phyloP scores from a whole-genome alignment of 1,140 invertebrate genomes.

The Gryllus bimaculatus region DNA sequence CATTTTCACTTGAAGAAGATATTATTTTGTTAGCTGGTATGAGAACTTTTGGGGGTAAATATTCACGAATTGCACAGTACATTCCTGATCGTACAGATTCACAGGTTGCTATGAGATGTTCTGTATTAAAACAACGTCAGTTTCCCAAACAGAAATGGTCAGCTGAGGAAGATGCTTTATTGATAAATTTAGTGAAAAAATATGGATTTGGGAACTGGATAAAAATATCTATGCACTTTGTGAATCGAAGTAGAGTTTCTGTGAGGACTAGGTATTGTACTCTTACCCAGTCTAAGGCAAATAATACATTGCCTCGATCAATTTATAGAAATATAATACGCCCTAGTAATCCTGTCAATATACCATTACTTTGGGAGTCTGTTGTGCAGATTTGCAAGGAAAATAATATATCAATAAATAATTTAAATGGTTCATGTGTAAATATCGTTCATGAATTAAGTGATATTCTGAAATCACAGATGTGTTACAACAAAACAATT shows the following conservation, averaged over 20 bases:
- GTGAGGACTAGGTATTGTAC: background rate
- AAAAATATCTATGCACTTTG: background rate
- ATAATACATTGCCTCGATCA: too few relatives aligned
- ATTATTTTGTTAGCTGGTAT: background rate
- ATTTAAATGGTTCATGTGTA: background rate
- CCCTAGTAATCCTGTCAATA: background rate
- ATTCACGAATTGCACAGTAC: background rate
- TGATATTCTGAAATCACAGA: background rate
- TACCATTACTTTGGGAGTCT: background rate
- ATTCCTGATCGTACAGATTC: background rate
- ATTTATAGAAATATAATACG: too few relatives aligned
- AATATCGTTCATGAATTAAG: background rate
- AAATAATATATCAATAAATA: background rate
- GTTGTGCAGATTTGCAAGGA: background rate
- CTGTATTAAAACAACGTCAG: background rate
- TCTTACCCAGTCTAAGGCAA: background rate
- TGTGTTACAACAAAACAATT: background rate
- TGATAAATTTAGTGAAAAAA: background rate
- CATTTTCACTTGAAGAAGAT: background rate
- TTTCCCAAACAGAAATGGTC: background rate
- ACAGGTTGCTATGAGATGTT: background rate
- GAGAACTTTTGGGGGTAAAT: background rate
- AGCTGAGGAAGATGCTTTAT: background rate
- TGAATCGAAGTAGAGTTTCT: background rate
- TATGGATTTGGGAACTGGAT: background rate